Percentiles rank a stretch among this genome's conserved stretches.
These are phyloP conservation scores for Mionectes macconnelli DNA, from an alignment of 2,113 vertebrate genomes.

Conservation along the genomic window DNA sequence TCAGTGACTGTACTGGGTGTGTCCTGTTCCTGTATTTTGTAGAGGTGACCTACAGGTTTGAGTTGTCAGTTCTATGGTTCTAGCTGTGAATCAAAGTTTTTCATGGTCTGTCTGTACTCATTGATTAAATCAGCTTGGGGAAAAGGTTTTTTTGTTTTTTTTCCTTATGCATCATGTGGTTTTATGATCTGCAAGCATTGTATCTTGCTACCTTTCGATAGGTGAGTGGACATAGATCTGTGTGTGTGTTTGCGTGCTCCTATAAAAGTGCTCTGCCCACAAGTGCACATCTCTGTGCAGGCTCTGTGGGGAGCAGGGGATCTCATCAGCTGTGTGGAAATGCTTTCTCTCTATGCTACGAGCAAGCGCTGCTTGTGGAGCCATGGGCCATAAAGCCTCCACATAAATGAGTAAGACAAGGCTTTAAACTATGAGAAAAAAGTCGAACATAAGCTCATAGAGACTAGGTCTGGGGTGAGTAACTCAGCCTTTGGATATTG, in stretches of 20 bases:
- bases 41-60: neutral
- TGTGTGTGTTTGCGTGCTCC: neutral
- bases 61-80: neutral
- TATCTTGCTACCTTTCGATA: neutral
- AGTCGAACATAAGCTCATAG: neutral
- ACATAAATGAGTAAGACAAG: neutral
- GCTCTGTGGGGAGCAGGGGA: neutral
- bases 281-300: rapidly evolving
- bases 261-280: rapidly evolving
- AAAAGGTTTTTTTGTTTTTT: neutral
- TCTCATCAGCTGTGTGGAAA: neutral
- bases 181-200: neutral
- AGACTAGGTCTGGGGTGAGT: neutral
- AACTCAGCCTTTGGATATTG: neutral
- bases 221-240: rapidly evolving
- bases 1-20: neutral
- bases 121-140: neutral
- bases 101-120: neutral
- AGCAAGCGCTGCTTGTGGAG: neutral
- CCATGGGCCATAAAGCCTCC: neutral
- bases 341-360: neutral
- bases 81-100: neutral
- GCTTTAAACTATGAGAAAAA: neutral
- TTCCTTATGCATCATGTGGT: neutral
- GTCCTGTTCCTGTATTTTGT: no score